phyloP scores from a whole-genome alignment of 1,140 invertebrate species.

The Intoshia linei region DNA sequence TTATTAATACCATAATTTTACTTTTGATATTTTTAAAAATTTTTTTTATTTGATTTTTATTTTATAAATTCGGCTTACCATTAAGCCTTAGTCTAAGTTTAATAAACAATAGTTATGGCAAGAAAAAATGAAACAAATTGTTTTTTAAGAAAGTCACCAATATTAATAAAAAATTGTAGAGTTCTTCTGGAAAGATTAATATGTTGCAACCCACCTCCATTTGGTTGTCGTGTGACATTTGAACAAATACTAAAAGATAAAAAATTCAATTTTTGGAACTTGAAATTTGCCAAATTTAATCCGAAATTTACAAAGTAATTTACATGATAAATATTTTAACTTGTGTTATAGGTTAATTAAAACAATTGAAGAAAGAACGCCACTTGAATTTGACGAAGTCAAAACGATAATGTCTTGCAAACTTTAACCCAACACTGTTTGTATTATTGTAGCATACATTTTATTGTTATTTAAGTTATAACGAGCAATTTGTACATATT shows the following conservation, averaged over 20 bases:
- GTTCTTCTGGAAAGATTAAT: conserved; percentile 78
- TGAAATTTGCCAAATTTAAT: conserved; percentile 91
- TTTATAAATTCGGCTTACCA: no score
- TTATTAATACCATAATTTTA: neutral
- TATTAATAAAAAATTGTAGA: conserved; percentile 20
- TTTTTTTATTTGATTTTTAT: conserved; percentile 2
- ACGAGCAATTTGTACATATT: neutral
- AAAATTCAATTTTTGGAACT: conserved; percentile 90
- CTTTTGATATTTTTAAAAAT: neutral
- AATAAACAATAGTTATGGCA: neutral
- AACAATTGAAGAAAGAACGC: neutral
- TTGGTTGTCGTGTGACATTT: conserved; percentile 89
- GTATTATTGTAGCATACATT: neutral
- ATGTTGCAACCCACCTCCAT: conserved; percentile 85
- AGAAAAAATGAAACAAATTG: neutral
- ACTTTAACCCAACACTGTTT: neutral
- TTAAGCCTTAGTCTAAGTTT: neutral
- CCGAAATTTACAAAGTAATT: conserved; percentile 76
- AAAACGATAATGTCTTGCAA: neutral
- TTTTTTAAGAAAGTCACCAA: neutral
- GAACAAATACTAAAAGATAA: conserved; percentile 95
- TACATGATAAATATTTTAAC: neutral
- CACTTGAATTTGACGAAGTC: neutral
- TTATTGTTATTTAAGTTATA: neutral
- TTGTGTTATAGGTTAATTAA: neutral